Evolutionary conservation across 2,797 vertebrate species (phyloP).

Genomic region (Sebastes ruberrimus): DNA sequence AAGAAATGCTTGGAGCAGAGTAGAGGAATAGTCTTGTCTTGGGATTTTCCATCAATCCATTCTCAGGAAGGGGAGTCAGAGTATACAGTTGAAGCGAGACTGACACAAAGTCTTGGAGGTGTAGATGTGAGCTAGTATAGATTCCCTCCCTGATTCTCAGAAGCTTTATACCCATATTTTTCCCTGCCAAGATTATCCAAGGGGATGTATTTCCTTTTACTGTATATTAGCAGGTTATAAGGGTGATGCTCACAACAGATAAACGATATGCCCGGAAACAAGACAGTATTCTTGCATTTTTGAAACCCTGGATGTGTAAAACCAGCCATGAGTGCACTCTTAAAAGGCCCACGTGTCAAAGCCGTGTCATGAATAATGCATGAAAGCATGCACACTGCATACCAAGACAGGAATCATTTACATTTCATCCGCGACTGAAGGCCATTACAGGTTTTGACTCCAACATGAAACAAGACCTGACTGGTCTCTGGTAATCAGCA

Average conservation of each 20-base stretch:
- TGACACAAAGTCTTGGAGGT: background rate
- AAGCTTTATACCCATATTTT: background rate
- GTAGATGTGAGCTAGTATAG: background rate
- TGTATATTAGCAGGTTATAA: background rate
- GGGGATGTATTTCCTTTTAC: background rate
- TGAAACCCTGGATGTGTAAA: slow-evolving; percentile 1
- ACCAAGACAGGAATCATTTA: slow-evolving; percentile 41
- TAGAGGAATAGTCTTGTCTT: slow-evolving; percentile 9
- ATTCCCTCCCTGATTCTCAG: background rate
- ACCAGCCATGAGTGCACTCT: background rate
- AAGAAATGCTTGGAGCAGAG: slow-evolving; percentile 31
- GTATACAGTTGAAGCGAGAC: background rate
- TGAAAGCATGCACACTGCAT: slow-evolving; percentile 11
- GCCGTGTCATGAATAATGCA: slow-evolving; percentile 56
- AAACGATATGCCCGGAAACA: background rate
- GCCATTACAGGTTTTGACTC: slow-evolving; percentile 1
- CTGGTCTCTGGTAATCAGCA: slow-evolving; percentile 22
- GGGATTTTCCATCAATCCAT: slow-evolving; percentile 19
- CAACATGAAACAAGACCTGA: slow-evolving; percentile 7
- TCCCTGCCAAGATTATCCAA: background rate
- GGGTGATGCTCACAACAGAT: background rate
- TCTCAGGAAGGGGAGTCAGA: background rate
- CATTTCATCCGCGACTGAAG: slow-evolving; percentile 39
- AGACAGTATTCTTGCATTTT: background rate
- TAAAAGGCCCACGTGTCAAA: slow-evolving; percentile 3